phyloP scores from a whole-genome alignment of 2,797 vertebrate species.

The Perodicticus potto region DNA sequence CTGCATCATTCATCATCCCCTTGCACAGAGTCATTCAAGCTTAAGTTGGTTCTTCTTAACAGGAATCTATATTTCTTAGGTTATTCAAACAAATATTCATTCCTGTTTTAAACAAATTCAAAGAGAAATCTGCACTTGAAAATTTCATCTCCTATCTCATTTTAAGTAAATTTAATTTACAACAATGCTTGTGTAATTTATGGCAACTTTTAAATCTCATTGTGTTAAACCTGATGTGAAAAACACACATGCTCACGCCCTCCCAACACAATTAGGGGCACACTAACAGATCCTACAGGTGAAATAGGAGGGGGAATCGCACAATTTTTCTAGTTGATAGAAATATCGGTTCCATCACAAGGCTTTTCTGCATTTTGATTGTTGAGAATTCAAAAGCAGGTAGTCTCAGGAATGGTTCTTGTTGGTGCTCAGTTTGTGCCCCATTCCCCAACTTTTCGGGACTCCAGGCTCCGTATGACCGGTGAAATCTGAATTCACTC shows the following conservation, averaged over 20 bases:
- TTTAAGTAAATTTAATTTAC: slow-evolving; percentile 43
- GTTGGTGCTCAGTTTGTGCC: too few species aligned
- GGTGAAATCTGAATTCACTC: too few species aligned
- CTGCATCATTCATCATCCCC: slow-evolving; percentile 2
- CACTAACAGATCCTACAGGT: background rate
- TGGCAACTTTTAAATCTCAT: background rate
- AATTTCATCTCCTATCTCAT: background rate
- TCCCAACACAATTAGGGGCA: background rate
- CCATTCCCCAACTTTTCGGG: too few species aligned
- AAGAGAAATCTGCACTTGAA: background rate
- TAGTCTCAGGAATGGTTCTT: too few species aligned
- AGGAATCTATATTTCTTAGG: background rate
- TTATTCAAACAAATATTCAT: slow-evolving; percentile 26
- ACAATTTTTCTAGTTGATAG: background rate
- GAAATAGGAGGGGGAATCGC: background rate
- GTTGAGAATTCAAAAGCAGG: background rate
- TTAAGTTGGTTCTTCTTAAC: slow-evolving; percentile 42
- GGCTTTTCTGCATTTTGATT: background rate
- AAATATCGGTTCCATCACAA: background rate
- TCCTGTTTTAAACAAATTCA: background rate
- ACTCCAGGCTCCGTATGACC: too few species aligned
- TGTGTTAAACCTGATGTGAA: background rate
- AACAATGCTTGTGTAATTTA: background rate
- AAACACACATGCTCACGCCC: background rate
- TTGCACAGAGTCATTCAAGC: slow-evolving; percentile 45